Conservation (phyloP, 1,140 invertebrate species). For the Drosophila subobscura region DNA sequence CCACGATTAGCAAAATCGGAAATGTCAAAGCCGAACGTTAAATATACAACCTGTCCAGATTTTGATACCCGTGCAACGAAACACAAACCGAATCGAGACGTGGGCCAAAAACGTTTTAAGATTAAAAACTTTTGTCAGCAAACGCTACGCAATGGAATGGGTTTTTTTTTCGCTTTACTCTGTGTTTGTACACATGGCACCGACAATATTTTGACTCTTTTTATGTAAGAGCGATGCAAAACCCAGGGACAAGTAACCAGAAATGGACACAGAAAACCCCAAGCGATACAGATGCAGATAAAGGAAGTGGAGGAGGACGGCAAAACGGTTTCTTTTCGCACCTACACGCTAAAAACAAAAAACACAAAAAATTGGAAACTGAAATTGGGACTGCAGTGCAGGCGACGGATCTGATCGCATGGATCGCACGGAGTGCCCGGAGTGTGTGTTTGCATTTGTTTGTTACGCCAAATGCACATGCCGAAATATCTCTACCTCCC, state of each 20-base stretch:
- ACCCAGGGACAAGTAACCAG: slow-evolving; percentile 15
- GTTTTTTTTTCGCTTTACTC: neutral
- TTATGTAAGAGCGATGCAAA: slow-evolving; percentile 46
- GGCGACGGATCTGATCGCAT: too few species aligned
- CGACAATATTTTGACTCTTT: slow-evolving; percentile 57
- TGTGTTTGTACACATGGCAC: slow-evolving; percentile 9
- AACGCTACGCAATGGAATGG: neutral
- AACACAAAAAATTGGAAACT: slow-evolving; percentile 35
- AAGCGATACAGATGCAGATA: slow-evolving; percentile 33
- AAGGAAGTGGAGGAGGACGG: slow-evolving; percentile 52
- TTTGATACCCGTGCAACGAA: slow-evolving; percentile 36
- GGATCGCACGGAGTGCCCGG: too few species aligned
- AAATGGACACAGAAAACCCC: slow-evolving; percentile 5
- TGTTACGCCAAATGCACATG: slow-evolving; percentile 50
- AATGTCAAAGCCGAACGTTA: slow-evolving; percentile 44
- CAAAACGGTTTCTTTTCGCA: slow-evolving; percentile 38
- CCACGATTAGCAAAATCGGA: slow-evolving; percentile 54
- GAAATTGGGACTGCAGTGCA: slow-evolving; percentile 34
- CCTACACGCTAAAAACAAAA: slow-evolving; percentile 59
- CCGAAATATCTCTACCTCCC: slow-evolving; percentile 12
- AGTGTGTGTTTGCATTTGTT: slow-evolving; percentile 56
- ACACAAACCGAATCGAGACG: slow-evolving; percentile 34
- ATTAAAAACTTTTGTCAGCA: slow-evolving; percentile 29
- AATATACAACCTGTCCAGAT: slow-evolving; percentile 58
- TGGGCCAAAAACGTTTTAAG: slow-evolving; percentile 54